Conservation (phyloP, 1,140 invertebrate genomes). For the Lutraria rhynchaena region DNA sequence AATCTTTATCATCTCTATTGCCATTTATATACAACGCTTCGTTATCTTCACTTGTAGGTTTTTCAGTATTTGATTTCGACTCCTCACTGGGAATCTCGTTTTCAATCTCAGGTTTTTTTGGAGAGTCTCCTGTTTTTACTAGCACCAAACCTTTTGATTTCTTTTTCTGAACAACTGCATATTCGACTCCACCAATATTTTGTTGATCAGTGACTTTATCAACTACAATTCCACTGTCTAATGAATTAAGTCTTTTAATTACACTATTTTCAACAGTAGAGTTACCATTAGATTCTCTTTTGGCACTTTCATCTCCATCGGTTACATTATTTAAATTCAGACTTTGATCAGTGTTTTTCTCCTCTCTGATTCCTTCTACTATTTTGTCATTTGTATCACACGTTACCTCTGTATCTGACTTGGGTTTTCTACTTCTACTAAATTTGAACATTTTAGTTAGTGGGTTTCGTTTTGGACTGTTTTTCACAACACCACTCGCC, state of each 20-base stretch:
- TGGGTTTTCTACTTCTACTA: constrained; percentile 44
- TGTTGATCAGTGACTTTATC: constrained; percentile 15
- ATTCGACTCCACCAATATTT: constrained; percentile 26
- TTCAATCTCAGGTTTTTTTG: not conserved
- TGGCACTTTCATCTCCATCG: not conserved
- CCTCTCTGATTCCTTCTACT: constrained; percentile 6
- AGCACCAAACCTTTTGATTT: constrained; percentile 5
- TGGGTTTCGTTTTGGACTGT: not conserved
- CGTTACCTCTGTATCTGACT: not conserved
- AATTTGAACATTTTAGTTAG: constrained; percentile 55
- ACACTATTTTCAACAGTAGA: not conserved
- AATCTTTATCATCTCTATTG: constrained; percentile 45
- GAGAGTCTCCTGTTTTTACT: not conserved
- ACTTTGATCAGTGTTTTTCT: not conserved
- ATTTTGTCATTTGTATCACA: constrained; percentile 6
- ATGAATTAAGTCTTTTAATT: constrained; percentile 25
- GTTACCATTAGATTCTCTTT: not conserved
- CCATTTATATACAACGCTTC: constrained; percentile 47
- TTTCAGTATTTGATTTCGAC: not conserved
- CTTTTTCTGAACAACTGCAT: constrained; percentile 51
- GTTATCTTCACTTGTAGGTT: not conserved
- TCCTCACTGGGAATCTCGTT: not conserved
- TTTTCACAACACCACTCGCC: constrained; percentile 16
- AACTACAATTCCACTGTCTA: constrained; percentile 52
- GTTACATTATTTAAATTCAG: not conserved